A percentile compares a stretch with the other conserved stretches of the same genome.
Conservation (phyloP, 2,888 invertebrate species). For the Hoplodrina ambigua region DNA sequence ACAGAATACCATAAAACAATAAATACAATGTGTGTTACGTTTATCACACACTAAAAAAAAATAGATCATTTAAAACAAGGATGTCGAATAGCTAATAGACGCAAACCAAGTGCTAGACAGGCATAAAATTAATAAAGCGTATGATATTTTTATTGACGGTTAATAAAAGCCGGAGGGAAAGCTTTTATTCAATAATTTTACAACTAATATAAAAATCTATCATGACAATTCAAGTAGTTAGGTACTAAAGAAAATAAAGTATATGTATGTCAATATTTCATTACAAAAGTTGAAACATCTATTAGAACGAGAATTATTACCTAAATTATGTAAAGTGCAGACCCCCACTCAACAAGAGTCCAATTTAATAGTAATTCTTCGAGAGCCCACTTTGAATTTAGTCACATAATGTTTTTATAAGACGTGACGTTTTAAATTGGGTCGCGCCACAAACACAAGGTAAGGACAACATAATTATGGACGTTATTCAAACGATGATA, state of each 20-base stretch:
- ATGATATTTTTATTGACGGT: too few relatives aligned
- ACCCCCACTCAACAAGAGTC: constrained; percentile 41
- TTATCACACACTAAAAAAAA: not conserved
- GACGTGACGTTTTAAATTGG: constrained; percentile 73
- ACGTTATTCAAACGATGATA: constrained; percentile 84
- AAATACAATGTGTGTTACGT: not conserved
- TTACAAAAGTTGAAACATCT: constrained; percentile 18
- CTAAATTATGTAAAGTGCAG: constrained; percentile 33
- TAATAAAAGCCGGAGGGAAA: too few relatives aligned
- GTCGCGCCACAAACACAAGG: constrained; percentile 76
- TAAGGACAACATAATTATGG: constrained; percentile 84
- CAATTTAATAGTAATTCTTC: constrained; percentile 48
- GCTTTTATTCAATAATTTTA: not conserved
- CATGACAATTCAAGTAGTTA: constrained; percentile 8
- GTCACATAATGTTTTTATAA: constrained; percentile 63
- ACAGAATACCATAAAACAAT: not conserved
- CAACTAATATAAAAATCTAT: too few relatives aligned
- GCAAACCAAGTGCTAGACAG: too few relatives aligned
- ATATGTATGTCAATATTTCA: not conserved
- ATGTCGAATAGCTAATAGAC: too few relatives aligned
- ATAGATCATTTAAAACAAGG: not conserved
- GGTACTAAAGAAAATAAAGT: constrained; percentile 18
- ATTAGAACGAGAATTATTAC: constrained; percentile 18
- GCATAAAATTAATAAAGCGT: too few relatives aligned
- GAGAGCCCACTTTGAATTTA: constrained; percentile 35